Evolutionary conservation across 2,888 invertebrate genomes (phyloP), one percentile per base, ranked within the genome.

Genomic region (Drosophila merina): DNA sequence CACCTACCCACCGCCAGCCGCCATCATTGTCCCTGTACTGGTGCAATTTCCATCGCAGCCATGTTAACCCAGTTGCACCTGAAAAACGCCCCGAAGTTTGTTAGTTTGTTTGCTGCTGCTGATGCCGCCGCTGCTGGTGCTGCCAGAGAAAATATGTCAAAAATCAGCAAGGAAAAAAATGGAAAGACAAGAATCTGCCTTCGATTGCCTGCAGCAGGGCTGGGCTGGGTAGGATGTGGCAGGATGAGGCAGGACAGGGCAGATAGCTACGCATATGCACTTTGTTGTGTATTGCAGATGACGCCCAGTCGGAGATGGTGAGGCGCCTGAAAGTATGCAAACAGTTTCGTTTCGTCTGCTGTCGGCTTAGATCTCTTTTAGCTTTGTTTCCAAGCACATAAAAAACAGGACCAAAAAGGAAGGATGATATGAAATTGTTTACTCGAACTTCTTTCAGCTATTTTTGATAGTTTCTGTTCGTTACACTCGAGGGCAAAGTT

Each of bases 111-210:
- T 88, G 74, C 36, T 33, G 25, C 33, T 25, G 33, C 49, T 20
- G 31, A 0, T 31, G 30, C 1, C 3, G 33, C 6, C 3, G 33
- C 6, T 14, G 33, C 8, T 50, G 50, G 4, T 14, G 40, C 49
- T 75, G 62, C 70, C 63, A 86, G 76, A 74, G 80, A 86, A 82
- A 88, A 88, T 88, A 88, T 82, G 82, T 86, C 86, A 86, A 86
- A 82, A 83, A 82, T 82, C 88, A 82, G 72, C 62, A 67, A 51
- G 42, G 58, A 51, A 64, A 64, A 62, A 56, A 75, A 36, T 55
- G 45, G 52, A 12, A 45, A 72, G 66, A 57, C 66, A 58, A 44
- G 51, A 54, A 48, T 57, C 63, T 66, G 70, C 56, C 71, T 74
- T 79, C 84, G 71, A 79, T 77, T 64, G 88, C 86, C 81, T 66